Evolutionary conservation across 2,797 vertebrate species (phyloP).

Genomic region (Onychomys arenicola): DNA sequence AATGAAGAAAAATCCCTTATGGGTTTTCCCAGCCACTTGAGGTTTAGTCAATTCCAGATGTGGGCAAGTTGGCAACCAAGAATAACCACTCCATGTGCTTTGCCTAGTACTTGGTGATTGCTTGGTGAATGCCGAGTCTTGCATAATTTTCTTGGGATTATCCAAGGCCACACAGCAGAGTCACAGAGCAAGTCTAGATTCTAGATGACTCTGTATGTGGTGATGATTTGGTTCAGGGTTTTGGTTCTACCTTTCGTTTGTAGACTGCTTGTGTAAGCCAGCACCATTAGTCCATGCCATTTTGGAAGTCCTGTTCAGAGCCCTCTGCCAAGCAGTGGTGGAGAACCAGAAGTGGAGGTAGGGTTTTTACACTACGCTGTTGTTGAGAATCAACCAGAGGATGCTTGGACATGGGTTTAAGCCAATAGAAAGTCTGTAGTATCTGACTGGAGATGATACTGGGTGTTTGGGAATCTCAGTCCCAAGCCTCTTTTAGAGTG

Average conservation of each 20-base stretch:
- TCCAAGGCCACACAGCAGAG: background rate
- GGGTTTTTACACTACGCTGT: background rate
- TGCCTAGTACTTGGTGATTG: background rate
- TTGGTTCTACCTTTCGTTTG: background rate
- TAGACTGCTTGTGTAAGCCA: background rate
- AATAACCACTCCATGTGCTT: background rate
- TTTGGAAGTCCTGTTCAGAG: background rate
- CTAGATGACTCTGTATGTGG: background rate
- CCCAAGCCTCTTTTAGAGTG: background rate
- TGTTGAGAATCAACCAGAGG: background rate
- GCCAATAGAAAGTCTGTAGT: background rate
- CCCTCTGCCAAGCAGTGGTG: background rate
- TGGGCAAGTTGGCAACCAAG: background rate
- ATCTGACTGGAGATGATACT: background rate
- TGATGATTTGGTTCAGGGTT: background rate
- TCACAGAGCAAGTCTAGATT: background rate
- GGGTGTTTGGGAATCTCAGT: too few species aligned
- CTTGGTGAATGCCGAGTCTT: background rate
- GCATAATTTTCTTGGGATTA: background rate
- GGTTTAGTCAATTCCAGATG: background rate
- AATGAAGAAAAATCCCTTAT: background rate
- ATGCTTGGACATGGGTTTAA: background rate
- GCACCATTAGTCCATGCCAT: background rate
- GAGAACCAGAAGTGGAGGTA: background rate
- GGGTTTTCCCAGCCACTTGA: background rate